phyloP scores from a whole-genome alignment of 2,797 vertebrate genomes.

The Sebastes aleutianus region DNA sequence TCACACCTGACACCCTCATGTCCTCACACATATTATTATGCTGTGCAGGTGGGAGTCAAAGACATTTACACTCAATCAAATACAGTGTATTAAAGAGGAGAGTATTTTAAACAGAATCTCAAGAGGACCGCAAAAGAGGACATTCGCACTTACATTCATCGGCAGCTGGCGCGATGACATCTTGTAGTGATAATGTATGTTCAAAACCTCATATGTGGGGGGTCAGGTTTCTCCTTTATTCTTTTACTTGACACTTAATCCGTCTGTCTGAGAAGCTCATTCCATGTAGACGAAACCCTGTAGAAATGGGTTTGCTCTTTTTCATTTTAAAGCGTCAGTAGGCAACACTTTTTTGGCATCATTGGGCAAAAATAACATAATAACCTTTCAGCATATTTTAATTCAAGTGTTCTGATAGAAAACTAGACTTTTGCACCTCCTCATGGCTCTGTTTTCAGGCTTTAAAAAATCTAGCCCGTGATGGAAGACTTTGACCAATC shows the following conservation, averaged over 20 bases:
- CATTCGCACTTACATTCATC: conserved; percentile 21
- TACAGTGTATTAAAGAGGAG: background rate
- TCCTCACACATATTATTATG: conserved; percentile 55
- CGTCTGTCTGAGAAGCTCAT: background rate
- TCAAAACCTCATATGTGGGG: background rate
- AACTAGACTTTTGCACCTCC: too few relatives aligned
- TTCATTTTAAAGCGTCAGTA: background rate
- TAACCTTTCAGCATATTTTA: too few relatives aligned
- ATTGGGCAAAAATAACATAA: too few relatives aligned
- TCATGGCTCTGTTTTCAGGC: too few relatives aligned
- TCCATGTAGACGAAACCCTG: background rate
- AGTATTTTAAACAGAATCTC: conserved; percentile 25
- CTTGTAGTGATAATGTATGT: conserved; percentile 6
- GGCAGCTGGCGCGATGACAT: background rate
- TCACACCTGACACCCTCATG: conserved; percentile 51
- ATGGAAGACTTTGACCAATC: too few relatives aligned
- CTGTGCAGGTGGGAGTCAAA: conserved; percentile 29
- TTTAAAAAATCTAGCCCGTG: too few relatives aligned
- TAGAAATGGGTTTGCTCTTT: background rate
- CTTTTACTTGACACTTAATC: background rate
- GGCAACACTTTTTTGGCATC: too few relatives aligned
- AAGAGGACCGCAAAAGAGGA: background rate
- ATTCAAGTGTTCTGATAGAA: too few relatives aligned
- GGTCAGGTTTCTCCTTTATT: background rate
- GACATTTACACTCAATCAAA: conserved; percentile 46